Evolutionary conservation across 2,113 vertebrate species (phyloP), one percentile per base, ranked within the genome.

Genomic region (Anthoscopus minutus): DNA sequence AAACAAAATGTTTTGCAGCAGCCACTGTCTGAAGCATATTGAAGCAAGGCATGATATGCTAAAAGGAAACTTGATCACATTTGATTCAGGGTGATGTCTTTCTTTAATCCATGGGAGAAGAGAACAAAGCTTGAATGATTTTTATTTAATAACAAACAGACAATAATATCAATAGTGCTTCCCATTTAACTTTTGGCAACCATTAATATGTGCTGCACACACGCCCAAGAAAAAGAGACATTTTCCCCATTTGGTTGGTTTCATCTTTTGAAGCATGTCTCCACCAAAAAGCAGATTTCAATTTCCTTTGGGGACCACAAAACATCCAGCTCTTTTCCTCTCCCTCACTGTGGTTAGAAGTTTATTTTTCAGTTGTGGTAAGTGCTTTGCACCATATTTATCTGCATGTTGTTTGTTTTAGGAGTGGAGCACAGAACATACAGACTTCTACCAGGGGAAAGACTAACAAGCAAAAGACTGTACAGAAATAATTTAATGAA

Each of bases 351-450:
- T 93, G 97, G 96, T 96, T 96, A 92, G 88, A 94, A 96, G 96
- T 96, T 97, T 97, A 82, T 96, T 98, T 98, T 97, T 97, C 96
- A 97, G 94, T 96, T 96, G 97, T 97, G 96, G 97, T 95, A 92
- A 97, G 89, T 90, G 94, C 81, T 97, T 97, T 97, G 91, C 86
- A 97, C 96, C 93, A 96, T 96, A 96, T 96, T 98, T 97, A 95
- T 95, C 96, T 97, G 95, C 97, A 97, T 97, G 96, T 83, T 98
- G 97, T 98, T 98, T 98, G 97, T 95, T 97, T 97, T 97, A 98
- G 96, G 96, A 97, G 60, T 83, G 92, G 96, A 97, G 93, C 78
- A 79, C 35, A 91, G 96, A 97, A 94, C 83, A 93, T 82, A 88
- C 94, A 95, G 94, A 88, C 96, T 96, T 96, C 80, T 91, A 96